phyloP scores from a whole-genome alignment of 2,113 vertebrate genomes.

The Ictalurus furcatus region DNA sequence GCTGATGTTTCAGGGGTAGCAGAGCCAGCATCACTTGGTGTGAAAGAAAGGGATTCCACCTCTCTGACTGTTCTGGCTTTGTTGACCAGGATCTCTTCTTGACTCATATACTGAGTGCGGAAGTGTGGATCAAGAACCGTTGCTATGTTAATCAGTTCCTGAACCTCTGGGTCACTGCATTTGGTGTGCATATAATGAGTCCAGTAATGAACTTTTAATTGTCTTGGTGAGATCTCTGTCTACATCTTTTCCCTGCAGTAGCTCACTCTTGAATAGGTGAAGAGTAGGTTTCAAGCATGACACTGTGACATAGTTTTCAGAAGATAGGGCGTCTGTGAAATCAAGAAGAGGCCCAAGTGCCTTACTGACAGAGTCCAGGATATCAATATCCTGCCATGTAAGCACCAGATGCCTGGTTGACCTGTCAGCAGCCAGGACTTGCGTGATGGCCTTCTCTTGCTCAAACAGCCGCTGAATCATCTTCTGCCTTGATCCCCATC shows the following conservation, averaged over 20 bases:
- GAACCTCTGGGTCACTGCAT: no score
- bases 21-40: no score
- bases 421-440: neutral
- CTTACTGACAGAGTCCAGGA: no score
- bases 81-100: no score
- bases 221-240: neutral
- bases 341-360: constrained; percentile 1
- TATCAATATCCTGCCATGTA: constrained; percentile 27
- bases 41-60: no score
- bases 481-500: neutral
- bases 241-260: constrained; percentile 3
- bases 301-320: constrained; percentile 8
- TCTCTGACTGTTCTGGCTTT: no score
- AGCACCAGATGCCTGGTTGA: constrained; percentile 27
- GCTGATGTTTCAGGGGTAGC: no score
- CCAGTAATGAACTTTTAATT: no score
- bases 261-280: constrained; percentile 7
- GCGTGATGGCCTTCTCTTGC: constrained; percentile 32
- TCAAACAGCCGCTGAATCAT: constrained; percentile 35
- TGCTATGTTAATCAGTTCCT: no score
- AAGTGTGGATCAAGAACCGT: no score
- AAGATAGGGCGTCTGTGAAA: neutral
- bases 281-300: constrained; percentile 34
- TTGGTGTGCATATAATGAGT: no score
- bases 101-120: no score